Conservation (phyloP, 53 echinoderm and acorn worm species). For the Astropecten irregularis region DNA sequence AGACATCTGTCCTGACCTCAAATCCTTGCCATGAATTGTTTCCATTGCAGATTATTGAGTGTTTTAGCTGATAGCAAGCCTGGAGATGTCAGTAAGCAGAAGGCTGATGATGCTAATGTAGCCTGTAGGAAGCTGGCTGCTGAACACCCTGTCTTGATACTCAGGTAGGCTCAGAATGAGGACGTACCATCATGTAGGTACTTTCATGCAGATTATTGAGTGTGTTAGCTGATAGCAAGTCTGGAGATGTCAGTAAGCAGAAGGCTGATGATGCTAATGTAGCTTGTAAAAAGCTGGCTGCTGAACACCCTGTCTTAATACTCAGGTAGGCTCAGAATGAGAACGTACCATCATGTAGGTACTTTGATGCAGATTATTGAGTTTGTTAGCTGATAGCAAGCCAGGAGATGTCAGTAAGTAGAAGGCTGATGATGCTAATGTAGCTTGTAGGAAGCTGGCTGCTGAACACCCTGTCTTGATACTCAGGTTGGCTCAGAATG, state of each 20-base stretch:
- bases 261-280: constrained; percentile 84
- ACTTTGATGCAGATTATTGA: constrained; percentile 52
- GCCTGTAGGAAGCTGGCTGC: constrained; percentile 89
- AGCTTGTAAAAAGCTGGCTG: constrained; percentile 82
- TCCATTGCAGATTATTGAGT: constrained; percentile 60
- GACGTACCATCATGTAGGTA: background rate
- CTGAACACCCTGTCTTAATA: constrained; percentile 86
- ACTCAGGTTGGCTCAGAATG: constrained; percentile 64
- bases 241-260: constrained; percentile 61
- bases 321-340: constrained; percentile 65
- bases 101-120: constrained; percentile 81
- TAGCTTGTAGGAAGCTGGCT: constrained; percentile 85
- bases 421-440: constrained; percentile 82
- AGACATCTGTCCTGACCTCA: too few species aligned
- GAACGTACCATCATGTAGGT: background rate
- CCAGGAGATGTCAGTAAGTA: constrained; percentile 59
- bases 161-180: constrained; percentile 62
- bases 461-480: constrained; percentile 87
- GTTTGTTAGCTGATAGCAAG: constrained; percentile 68
- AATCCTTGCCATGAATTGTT: too few species aligned
- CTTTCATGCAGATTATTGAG: constrained; percentile 54
- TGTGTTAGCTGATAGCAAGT: constrained; percentile 67
- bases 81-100: constrained; percentile 64
- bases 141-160: constrained; percentile 83
- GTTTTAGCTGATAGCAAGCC: constrained; percentile 68